Evolutionary conservation across 2,113 vertebrate genomes (phyloP), one percentile per base, ranked within the genome.

Genomic region (Trogon surrucura): DNA sequence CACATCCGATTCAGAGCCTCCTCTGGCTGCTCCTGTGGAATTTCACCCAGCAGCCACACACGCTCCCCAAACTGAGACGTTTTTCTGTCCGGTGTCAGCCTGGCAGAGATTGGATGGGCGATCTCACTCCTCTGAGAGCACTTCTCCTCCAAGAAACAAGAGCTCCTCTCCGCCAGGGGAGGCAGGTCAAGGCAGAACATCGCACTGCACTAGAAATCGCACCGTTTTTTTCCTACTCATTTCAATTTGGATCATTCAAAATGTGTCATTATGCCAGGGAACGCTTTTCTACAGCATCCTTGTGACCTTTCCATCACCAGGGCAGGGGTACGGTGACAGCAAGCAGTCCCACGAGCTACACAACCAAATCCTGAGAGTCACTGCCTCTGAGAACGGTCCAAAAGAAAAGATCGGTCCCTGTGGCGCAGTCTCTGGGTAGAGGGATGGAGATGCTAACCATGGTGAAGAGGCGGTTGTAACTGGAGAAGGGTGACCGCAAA

Each of bases 21-120:
- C 54, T 53, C 34, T 27, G 80, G 82, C 66, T 58, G 60, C 5
- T 25, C 64, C 61, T 58, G 53, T 58, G 36, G 75, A 80, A 48
- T 26, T 36, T 53, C 80, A 83, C 66, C 45, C 54, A 15, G 44
- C 19, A 90, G 50, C 65, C 0, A 2, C 0, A 12, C 38, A 20
- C 15, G 34, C 45, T 80, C 54, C 45, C 60, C n/a, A 56, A 7
- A 60, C 27, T 74, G 38, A 61, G 26, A 72, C 4, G 44, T 69
- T 75, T 47, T 23, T 54, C 74, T 47, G 16, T 30, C 75, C 53
- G 34, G 47, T 6, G 4, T 38, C 74, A 79, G 79, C 53, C 57
- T 64, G 82, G 85, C 82, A 86, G 58, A 0, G 0, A 56, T 32
- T 0, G 0, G 56, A 60, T 53, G 56, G 26, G 64, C 61, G 26